phyloP scores from a whole-genome alignment of 2,113 vertebrate species.

The Pyrgilauda ruficollis region DNA sequence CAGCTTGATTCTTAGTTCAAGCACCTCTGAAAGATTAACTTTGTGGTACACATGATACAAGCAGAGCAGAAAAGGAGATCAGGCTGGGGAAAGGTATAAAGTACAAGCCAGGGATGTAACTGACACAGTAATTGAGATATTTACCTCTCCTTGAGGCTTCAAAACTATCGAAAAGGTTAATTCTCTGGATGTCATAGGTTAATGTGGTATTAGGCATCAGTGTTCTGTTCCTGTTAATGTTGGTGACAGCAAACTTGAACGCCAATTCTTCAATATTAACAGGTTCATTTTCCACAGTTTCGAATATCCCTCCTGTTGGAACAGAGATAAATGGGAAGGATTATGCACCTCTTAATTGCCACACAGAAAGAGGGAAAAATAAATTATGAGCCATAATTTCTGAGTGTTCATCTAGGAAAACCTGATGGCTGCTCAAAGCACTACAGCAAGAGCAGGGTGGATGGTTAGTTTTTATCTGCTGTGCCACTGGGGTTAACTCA shows the following conservation, averaged over 20 bases:
- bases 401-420: not conserved
- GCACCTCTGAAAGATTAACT: not conserved
- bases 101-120: not conserved
- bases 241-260: slow-evolving; percentile 97
- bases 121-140: slow-evolving; percentile 24
- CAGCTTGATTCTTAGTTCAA: not conserved
- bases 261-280: slow-evolving; percentile 95
- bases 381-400: fast-evolving
- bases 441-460: not conserved
- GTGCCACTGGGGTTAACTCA: not conserved
- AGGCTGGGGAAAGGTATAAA: not conserved
- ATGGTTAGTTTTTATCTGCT: not conserved
- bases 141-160: slow-evolving; percentile 96
- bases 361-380: not conserved
- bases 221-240: slow-evolving; percentile 95
- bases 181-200: slow-evolving; percentile 98
- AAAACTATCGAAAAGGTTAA: slow-evolving; percentile 97
- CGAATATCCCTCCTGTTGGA: slow-evolving; percentile 94
- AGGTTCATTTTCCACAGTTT: slow-evolving; percentile 95
- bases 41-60: not conserved
- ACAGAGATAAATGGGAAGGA: slow-evolving; percentile 53
- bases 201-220: slow-evolving; percentile 97
- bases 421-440: not conserved
- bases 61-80: not conserved
- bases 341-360: not conserved